A percentile compares a stretch with the other conserved stretches of the same genome.
These are phyloP conservation scores for Patella ulyssiponensis DNA, from an alignment of 2,888 invertebrate species.

Conservation along the genomic window DNA sequence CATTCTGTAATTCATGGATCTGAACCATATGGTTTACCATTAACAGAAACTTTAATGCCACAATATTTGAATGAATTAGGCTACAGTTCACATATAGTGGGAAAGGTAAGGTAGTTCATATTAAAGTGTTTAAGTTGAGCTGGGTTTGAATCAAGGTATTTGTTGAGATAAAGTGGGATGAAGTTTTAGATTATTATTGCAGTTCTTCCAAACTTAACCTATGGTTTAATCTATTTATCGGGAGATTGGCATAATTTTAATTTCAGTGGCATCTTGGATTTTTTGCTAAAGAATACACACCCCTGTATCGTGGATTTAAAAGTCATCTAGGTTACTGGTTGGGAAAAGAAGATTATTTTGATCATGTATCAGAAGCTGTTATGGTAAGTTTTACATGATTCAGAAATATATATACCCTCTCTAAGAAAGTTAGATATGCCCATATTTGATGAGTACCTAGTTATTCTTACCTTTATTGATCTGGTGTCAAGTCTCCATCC, in stretches of 20 bases:
- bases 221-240: too few relatives aligned
- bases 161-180: too few relatives aligned
- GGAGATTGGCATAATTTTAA: neutral
- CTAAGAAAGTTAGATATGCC: too few relatives aligned
- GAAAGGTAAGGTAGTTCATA: conserved; percentile 77
- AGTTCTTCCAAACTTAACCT: too few relatives aligned
- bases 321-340: conserved; percentile 89
- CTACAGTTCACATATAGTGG: conserved; percentile 85
- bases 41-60: conserved; percentile 85
- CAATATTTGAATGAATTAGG: conserved; percentile 86
- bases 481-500: too few relatives aligned
- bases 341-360: conserved; percentile 91
- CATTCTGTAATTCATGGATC: conserved; percentile 82
- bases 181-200: too few relatives aligned
- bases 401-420: too few relatives aligned
- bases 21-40: conserved; percentile 86
- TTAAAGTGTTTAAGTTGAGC: too few relatives aligned
- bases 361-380: conserved; percentile 79
- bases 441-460: too few relatives aligned
- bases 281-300: conserved; percentile 82
- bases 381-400: neutral
- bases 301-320: conserved; percentile 83
- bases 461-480: too few relatives aligned
- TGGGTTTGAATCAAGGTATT: too few relatives aligned
- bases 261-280: conserved; percentile 84